Percentiles rank a stretch among this genome's conserved stretches.
These are phyloP conservation scores for Haliclona indistincta DNA, from an alignment of 37 sponge, comb jelly and placozoan species.

Conservation along the genomic window DNA sequence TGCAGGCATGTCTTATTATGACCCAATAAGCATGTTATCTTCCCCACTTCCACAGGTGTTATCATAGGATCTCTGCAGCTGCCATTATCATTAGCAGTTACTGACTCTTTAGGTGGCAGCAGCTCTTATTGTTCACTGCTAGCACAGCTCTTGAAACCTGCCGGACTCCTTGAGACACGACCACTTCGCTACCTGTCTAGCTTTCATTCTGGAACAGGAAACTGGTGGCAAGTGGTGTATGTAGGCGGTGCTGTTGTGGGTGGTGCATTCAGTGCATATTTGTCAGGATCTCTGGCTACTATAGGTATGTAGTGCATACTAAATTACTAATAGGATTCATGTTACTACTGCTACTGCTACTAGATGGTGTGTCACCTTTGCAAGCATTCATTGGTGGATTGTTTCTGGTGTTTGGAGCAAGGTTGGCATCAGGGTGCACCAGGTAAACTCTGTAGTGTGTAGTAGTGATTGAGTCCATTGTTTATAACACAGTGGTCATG, in stretches of 20 bases:
- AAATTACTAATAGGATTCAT: too few relatives aligned
- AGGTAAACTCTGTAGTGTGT: conserved; percentile 31
- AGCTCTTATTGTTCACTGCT: conserved; percentile 47
- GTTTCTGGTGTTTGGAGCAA: conserved; percentile 56
- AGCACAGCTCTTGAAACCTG: conserved; percentile 1
- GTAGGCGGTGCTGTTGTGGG: conserved; percentile 30
- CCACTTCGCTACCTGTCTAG: conserved; percentile 15
- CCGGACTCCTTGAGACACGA: not conserved
- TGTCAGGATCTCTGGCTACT: conserved; percentile 46
- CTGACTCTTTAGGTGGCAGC: conserved; percentile 46
- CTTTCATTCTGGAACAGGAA: conserved; percentile 25
- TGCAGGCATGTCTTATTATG: conserved; percentile 21
- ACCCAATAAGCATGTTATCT: not conserved
- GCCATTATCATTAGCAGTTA: conserved; percentile 21
- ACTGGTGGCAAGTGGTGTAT: conserved; percentile 69
- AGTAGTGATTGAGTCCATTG: not conserved
- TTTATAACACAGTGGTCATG: conserved; percentile 51
- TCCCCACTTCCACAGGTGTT: conserved; percentile 20
- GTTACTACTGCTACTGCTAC: too few relatives aligned
- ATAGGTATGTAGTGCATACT: too few relatives aligned
- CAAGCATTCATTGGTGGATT: conserved; percentile 52
- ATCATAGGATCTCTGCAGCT: conserved; percentile 53
- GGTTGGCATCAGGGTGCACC: conserved; percentile 69
- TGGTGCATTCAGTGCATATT: conserved; percentile 41
- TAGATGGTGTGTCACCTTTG: conserved; percentile 3